Evolutionary conservation across 64 coral and sea anemone species (phyloP), one percentile per base, ranked within the genome.

Genomic region (Catalaphyllia jardinei): DNA sequence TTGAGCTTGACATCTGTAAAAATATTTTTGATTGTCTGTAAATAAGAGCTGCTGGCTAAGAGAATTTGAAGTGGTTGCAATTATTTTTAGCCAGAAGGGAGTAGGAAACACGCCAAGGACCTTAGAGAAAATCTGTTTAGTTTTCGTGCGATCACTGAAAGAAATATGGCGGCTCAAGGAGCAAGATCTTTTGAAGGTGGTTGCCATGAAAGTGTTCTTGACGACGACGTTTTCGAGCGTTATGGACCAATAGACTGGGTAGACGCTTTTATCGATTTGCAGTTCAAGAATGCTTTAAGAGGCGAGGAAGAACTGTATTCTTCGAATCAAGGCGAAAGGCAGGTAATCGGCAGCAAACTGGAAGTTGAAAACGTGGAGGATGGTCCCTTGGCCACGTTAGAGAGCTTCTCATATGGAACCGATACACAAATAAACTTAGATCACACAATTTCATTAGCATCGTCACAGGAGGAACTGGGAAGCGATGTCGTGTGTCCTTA

Each of bases 401-500:
- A 67, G 22, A 64, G 17, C 27, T 65, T 83, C 31, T 19, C 31
- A 19, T 85, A 42, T 50, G 81, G 31, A 80, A 80, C 13, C 9
- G 24, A 71, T 8, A 85, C 81, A 10, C 64, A 85, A 16, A 16
- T 71, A 22, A 71, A 69, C 62, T 85, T 72, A 31, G 80, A 83
- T 20, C 2, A 15, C 0, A 15, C 62, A 83, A 65, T 65, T 42
- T 52, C 35, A 51, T 49, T 51, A 46, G 10, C 65, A 10, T 42
- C 79, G 59, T 31, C 60, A 7, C 31, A 24, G 2, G 60, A n/a
- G 22, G 60, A 83, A 39, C 8, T 67, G 1, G 29, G n/a, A 20
- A n/a, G 15, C 10, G 35, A 20, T 10, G 29, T 12, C 1, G 8
- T 85, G 12, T 85, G 81, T 71, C 28, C 81, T 51, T 38, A 0